These are phyloP conservation scores for Drosophila neocordata DNA, from an alignment of 1,140 invertebrate species.

Conservation along the genomic window DNA sequence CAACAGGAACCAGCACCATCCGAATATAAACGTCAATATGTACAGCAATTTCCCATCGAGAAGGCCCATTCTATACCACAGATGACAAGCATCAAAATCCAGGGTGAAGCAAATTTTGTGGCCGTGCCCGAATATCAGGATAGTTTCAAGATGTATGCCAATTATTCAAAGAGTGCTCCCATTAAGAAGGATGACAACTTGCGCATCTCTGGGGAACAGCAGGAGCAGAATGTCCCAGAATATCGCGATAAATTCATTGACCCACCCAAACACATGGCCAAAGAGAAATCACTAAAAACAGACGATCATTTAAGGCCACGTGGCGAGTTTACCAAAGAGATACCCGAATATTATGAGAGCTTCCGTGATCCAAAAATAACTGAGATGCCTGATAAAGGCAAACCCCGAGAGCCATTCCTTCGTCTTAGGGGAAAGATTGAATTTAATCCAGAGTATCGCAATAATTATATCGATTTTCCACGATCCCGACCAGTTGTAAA, in stretches of 20 bases:
- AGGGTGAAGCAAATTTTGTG: constrained; percentile 62
- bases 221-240: constrained; percentile 56
- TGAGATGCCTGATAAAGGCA: constrained; percentile 77
- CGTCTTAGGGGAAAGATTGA: constrained; percentile 79
- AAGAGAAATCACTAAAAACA: constrained; percentile 73
- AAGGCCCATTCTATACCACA: constrained; percentile 81
- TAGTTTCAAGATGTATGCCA: constrained; percentile 79
- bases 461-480: constrained; percentile 77
- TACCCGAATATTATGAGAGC: constrained; percentile 81
- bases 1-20: constrained; percentile 55
- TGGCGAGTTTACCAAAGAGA: constrained; percentile 76
- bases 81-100: constrained; percentile 74
- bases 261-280: constrained; percentile 66
- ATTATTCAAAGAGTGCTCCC: constrained; percentile 76
- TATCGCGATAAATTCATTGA: constrained; percentile 77
- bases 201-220: constrained; percentile 63
- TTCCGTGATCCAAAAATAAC: constrained; percentile 80
- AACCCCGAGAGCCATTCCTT: constrained; percentile 71
- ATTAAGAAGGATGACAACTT: constrained; percentile 79
- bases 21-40: constrained; percentile 74
- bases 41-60: constrained; percentile 71
- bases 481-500: constrained; percentile 70
- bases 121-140: constrained; percentile 77
- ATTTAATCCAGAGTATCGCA: constrained; percentile 81
- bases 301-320: constrained; percentile 69